phyloP scores from a whole-genome alignment of 1,140 invertebrate genomes.

The Rhagoletis zephyria region DNA sequence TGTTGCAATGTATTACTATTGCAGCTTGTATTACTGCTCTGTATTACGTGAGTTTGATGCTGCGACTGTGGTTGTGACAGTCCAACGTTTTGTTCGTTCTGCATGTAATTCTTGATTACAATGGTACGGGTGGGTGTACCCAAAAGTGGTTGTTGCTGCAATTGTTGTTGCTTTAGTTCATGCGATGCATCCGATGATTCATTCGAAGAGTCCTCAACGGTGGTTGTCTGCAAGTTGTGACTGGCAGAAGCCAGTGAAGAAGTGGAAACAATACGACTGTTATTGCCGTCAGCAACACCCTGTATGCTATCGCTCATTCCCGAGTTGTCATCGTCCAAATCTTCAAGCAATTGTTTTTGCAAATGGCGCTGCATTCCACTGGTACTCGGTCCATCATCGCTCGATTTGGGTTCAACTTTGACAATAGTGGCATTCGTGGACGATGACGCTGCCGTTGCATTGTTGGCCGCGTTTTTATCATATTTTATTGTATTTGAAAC shows the following conservation, averaged over 20 bases:
- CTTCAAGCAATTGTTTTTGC: slow-evolving; percentile 64
- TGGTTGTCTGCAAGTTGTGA: slow-evolving; percentile 57
- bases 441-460: slow-evolving; percentile 55
- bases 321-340: slow-evolving; percentile 69
- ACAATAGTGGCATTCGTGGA: slow-evolving; percentile 54
- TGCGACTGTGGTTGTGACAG: slow-evolving; percentile 55
- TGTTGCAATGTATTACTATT: slow-evolving; percentile 60
- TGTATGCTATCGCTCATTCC: slow-evolving; percentile 55
- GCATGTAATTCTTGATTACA: slow-evolving; percentile 70
- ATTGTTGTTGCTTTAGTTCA: slow-evolving; percentile 61
- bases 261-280: slow-evolving; percentile 61
- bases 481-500: slow-evolving; percentile 56
- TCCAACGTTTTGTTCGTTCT: slow-evolving; percentile 59
- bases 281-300: slow-evolving; percentile 53
- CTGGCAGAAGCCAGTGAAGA: neutral
- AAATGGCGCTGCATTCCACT: slow-evolving; percentile 48
- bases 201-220: slow-evolving; percentile 69
- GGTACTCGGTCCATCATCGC: slow-evolving; percentile 62
- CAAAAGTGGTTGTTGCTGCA: slow-evolving; percentile 64
- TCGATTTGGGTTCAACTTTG: slow-evolving; percentile 52
- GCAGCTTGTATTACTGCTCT: slow-evolving; percentile 62
- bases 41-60: slow-evolving; percentile 70
- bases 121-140: slow-evolving; percentile 67
- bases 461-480: slow-evolving; percentile 17
- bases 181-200: slow-evolving; percentile 70